Percentiles rank a stretch among this genome's conserved stretches.
These are phyloP conservation scores for Mirza zaza DNA, from an alignment of 2,113 vertebrate species.

Conservation along the genomic window DNA sequence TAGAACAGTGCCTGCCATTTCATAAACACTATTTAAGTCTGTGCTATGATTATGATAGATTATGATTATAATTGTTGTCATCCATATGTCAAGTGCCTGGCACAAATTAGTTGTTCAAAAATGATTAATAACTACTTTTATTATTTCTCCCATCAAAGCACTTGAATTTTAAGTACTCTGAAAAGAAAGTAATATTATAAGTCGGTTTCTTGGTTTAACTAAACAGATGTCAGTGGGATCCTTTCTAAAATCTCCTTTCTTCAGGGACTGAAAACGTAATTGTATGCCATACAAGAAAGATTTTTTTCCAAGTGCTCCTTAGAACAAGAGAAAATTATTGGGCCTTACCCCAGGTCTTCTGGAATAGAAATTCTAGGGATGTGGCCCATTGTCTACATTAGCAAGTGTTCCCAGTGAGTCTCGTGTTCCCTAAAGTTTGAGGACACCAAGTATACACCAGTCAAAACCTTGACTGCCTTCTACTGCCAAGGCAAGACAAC, in stretches of 20 bases:
- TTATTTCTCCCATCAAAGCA: slow-evolving; percentile 1
- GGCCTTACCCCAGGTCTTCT: background rate
- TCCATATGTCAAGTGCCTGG: background rate
- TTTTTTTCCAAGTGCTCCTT: background rate
- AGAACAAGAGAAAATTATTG: background rate
- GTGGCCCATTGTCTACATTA: background rate
- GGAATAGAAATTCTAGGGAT: background rate
- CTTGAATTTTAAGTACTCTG: slow-evolving; percentile 6
- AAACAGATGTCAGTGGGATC: background rate
- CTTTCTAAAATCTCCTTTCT: slow-evolving; percentile 28
- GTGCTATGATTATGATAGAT: background rate
- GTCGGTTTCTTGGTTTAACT: background rate
- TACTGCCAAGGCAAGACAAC: background rate
- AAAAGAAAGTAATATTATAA: background rate
- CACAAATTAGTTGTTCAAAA: background rate
- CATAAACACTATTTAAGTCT: background rate
- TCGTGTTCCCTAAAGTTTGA: background rate
- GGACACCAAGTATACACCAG: background rate
- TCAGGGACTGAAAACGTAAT: background rate
- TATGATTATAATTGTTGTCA: background rate
- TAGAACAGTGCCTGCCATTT: background rate
- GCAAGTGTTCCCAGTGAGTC: background rate
- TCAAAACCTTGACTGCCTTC: background rate
- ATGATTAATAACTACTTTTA: background rate
- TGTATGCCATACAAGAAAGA: background rate